Evolutionary conservation across 2,888 invertebrate genomes (phyloP).

Genomic region (Stegana nigrithorax): DNA sequence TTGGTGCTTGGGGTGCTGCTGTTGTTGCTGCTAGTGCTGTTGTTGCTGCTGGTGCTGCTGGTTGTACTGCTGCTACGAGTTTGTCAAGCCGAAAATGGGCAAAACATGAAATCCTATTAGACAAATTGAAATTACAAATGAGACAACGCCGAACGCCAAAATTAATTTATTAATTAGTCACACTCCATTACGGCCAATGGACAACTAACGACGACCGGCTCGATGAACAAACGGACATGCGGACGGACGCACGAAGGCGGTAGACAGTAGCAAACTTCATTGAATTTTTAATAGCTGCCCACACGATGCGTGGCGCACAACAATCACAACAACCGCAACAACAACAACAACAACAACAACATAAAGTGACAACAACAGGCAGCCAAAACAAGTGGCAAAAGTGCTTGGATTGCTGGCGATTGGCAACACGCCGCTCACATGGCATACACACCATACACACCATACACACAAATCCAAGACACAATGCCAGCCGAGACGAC

Average conservation of each 20-base stretch:
- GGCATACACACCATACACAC: no score
- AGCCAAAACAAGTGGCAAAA: neutral
- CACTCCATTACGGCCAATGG: slow-evolving; percentile 54
- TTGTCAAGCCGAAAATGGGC: slow-evolving; percentile 51
- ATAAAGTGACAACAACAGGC: slow-evolving; percentile 37
- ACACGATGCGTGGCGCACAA: slow-evolving; percentile 36
- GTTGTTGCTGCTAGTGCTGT: neutral
- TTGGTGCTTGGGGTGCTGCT: neutral
- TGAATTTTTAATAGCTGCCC: slow-evolving; percentile 33
- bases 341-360: slow-evolving; percentile 40
- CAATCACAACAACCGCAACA: no score
- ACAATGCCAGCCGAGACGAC: no score
- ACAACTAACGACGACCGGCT: slow-evolving; percentile 21
- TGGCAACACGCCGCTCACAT: slow-evolving; percentile 6
- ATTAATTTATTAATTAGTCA: slow-evolving; percentile 60
- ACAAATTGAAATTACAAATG: slow-evolving; percentile 61
- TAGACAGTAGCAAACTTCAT: no score
- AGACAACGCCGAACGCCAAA: slow-evolving; percentile 48
- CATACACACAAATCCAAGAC: slow-evolving; percentile 49
- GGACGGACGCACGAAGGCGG: no score
- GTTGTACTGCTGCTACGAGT: slow-evolving; percentile 22
- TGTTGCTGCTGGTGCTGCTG: slow-evolving; percentile 1
- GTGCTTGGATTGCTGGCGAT: slow-evolving; percentile 7
- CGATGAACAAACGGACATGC: neutral
- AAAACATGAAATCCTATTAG: slow-evolving; percentile 62